Evolutionary conservation across 2,113 vertebrate species (phyloP).

Genomic region (Smithornis capensis): DNA sequence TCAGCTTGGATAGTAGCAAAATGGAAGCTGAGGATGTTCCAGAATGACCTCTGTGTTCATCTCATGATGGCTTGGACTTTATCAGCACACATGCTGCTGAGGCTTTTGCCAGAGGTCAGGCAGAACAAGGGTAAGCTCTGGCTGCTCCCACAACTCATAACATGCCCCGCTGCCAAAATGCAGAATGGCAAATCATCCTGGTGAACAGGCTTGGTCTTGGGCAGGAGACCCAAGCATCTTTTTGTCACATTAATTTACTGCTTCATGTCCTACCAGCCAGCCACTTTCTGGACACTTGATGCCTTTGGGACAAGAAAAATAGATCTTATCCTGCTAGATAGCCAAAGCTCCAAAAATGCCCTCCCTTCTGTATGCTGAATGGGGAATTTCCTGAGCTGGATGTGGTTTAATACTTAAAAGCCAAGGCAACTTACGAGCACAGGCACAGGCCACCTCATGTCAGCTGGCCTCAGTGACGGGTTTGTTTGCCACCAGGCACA

Average conservation of each 20-base stretch:
- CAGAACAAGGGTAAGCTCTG: background rate
- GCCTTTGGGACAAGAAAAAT: background rate
- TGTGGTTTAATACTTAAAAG: background rate
- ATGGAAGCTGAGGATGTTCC: background rate
- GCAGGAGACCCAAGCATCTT: background rate
- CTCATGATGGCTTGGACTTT: background rate
- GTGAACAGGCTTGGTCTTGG: background rate
- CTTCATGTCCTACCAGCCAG: background rate
- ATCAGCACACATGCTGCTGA: fast-evolving
- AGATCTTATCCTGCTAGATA: background rate
- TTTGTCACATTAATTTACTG: fast-evolving
- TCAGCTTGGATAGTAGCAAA: background rate
- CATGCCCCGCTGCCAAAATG: fast-evolving
- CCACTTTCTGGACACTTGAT: background rate
- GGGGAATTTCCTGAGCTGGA: background rate
- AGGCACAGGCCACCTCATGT: background rate
- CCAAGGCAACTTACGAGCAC: background rate
- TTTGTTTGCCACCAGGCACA: background rate
- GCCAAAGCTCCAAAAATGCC: background rate
- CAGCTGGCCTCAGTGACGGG: background rate
- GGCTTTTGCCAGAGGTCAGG: background rate
- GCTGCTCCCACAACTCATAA: background rate
- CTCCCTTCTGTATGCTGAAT: background rate
- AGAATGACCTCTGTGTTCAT: background rate
- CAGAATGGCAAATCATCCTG: background rate